Conservation (phyloP, 2,797 vertebrate genomes). For the Gambelia wislizenii region DNA sequence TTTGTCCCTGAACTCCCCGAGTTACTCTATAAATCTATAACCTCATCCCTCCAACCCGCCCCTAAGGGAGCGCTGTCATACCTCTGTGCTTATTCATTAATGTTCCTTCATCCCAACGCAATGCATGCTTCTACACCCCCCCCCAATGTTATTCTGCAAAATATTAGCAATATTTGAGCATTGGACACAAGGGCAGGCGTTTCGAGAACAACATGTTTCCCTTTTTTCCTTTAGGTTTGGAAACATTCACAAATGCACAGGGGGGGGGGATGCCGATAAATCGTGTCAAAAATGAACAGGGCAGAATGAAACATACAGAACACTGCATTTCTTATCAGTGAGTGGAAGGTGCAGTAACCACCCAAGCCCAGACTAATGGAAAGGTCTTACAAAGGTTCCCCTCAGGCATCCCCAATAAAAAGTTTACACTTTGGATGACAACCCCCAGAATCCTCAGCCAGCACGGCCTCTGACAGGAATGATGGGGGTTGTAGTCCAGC, state of each 20-base stretch:
- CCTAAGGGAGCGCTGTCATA: neutral
- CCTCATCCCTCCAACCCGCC: neutral
- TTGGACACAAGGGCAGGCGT: neutral
- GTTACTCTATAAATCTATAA: neutral
- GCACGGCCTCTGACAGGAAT: neutral
- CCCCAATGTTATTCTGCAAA: neutral
- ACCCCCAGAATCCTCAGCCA: neutral
- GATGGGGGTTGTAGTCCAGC: neutral
- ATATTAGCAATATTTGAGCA: neutral
- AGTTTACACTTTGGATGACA: too few species aligned
- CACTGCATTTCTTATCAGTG: too few species aligned
- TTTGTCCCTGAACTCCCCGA: neutral
- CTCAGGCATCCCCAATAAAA: neutral
- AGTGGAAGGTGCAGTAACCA: too few species aligned
- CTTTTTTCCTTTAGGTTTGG: neutral
- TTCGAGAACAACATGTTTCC: neutral
- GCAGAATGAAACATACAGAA: neutral
- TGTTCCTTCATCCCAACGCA: neutral
- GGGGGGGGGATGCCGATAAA: neutral
- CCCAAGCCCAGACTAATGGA: neutral
- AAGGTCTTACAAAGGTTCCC: neutral
- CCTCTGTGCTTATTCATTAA: constrained; percentile 12
- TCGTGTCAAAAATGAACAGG: neutral
- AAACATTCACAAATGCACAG: neutral
- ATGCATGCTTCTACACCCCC: neutral